Base-by-base conservation (phyloP, 1,140 invertebrate species). In the Platorchestia sp. region DNA sequence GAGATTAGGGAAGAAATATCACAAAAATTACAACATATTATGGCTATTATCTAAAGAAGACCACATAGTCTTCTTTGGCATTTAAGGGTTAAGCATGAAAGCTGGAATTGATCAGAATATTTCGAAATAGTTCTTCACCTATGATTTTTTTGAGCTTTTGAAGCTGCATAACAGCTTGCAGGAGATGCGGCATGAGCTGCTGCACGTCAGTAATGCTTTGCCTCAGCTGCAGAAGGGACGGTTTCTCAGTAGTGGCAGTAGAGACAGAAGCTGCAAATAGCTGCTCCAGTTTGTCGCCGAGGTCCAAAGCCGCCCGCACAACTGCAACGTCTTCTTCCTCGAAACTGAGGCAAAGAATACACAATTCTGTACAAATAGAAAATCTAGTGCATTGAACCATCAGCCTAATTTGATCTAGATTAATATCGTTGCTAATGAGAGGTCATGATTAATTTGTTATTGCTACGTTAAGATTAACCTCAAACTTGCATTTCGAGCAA, bases 171-270 rank as follows among this genome's bases (percentile, higher is more conserved):
- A 93, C 43, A 0, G 45, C 43, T 44, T 47, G 91, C 45, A 93
- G 44, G 91, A 93, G 91, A 40, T 47, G 45, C 10, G 91, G 91
- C 43, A 45, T n/a, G 10, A 93, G 91, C 91, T 93, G 91, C 91
- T 93, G 91, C 43, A 40, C 45, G 40, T 93, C 91, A 40, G 7
- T 45, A 41, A 89, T 89, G 43, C 43, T 42, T 36, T 42, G 87
- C 42, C 36, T 7, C 36, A 89, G 87, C 43, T 89, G 87, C 87
- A 42, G 41, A 14, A 89, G 87, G 3, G 87, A 89, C 87, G 43
- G 36, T 44, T 14, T 42, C 87, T 89, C 87, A 41, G n/a, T 41
- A n/a, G 7, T 40, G 36, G 86, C 36, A 86, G 86, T 36, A 6
- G 36, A 42, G 87, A 36, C 87, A 42, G 87, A 7, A 7, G 43